Evolutionary conservation across 2,888 invertebrate species (phyloP), one percentile per base, ranked within the genome.

Genomic region (Conops quadrifasciatus): DNA sequence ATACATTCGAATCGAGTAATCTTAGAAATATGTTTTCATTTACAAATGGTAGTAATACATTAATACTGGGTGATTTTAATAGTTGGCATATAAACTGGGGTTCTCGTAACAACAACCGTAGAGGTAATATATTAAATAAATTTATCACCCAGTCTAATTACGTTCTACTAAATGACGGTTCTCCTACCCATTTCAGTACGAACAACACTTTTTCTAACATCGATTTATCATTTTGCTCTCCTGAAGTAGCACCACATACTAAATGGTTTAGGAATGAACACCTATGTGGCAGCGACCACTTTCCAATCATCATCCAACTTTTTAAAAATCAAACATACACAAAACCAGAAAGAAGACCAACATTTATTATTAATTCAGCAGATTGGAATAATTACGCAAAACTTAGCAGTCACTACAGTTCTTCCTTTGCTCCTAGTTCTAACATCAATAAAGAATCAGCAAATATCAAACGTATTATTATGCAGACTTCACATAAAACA

Each of bases 141-240:
- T 74, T 60, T 65, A 49, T 72, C 4, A 43, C 51, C 9, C 36
- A 67, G 5, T 67, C 64, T 0, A 21, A 72, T 19, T 58, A 63
- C 30, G 28, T 70, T 2, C 7, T 74, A 5, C 16, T 71, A 2
- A 74, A 72, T 58, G 60, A 71, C 30, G 49, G 63, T 3, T 71
- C 68, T 36, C 70, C 74, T 5, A 74, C 70, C 4, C 75, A 74
- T 53, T 56, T 74, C 1, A 71, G 60, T 30, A 72, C 73, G 21
- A 74, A 74, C 13, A 72, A 73, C 11, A 71, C 74, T 11, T 69
- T 75, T n/a, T 72, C 73, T 1, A 56, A 76, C 47, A 71, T 76
- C 1, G 73, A 76, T 19, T 9, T 75, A 15, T 66, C 75, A 1
- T 74, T 74, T 15, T 68, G 71, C 58, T 71, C 72, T 9, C 28